Percentiles rank a stretch among this genome's conserved stretches.
Conservation (phyloP, 2,888 invertebrate genomes). For the Callinectes sapidus region DNA sequence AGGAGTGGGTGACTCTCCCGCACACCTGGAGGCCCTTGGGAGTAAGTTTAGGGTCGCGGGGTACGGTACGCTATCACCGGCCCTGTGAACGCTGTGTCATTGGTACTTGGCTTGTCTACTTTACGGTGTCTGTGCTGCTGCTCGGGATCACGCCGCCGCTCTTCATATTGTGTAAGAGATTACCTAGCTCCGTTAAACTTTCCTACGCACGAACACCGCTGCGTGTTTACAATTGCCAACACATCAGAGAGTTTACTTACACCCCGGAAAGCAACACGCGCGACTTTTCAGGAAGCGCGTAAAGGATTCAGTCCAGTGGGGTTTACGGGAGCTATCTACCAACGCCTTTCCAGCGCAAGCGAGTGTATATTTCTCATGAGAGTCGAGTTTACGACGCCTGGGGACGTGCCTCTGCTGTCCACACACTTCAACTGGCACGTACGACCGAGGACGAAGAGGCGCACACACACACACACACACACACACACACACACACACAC, state of each 20-base stretch:
- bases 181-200: not conserved
- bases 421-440: not conserved
- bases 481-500: not conserved
- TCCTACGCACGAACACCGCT: not conserved
- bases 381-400: not conserved
- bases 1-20: not conserved
- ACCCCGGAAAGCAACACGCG: constrained; percentile 5
- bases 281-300: not conserved
- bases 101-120: not conserved
- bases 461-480: constrained; percentile 21
- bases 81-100: not conserved
- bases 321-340: not conserved
- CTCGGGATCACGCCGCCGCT: not conserved
- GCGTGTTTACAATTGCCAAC: not conserved
- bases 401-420: constrained; percentile 16
- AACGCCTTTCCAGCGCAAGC: not conserved
- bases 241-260: not conserved
- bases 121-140: not conserved
- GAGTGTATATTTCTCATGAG: constrained; percentile 3
- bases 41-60: not conserved
- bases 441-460: not conserved
- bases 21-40: constrained; percentile 7
- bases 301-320: not conserved
- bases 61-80: not conserved
- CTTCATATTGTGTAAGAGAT: not conserved